Percentiles rank a stretch among this genome's conserved stretches.
Evolutionary conservation across 2,113 vertebrate genomes (phyloP).

Genomic region (Prolemur simus): DNA sequence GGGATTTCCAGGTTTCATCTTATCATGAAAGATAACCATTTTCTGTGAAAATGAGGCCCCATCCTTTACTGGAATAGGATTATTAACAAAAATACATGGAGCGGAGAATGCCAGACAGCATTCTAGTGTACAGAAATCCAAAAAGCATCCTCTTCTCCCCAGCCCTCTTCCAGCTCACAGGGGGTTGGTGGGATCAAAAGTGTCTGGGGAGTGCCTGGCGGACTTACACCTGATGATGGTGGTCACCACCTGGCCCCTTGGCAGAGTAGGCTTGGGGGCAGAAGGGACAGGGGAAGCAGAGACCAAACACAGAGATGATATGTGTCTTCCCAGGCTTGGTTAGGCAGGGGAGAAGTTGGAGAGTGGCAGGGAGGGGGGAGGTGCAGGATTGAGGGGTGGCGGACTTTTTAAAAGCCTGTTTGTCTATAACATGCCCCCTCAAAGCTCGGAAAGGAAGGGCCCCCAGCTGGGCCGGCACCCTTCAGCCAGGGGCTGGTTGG

Average conservation of each 20-base stretch:
- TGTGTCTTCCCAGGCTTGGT: background rate
- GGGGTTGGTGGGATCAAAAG: background rate
- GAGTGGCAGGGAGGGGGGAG: background rate
- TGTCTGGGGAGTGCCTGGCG: background rate
- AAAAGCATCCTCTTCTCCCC: background rate
- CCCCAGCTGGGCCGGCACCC: background rate
- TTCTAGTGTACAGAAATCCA: background rate
- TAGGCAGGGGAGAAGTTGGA: background rate
- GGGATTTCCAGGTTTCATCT: background rate
- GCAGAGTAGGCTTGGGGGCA: background rate
- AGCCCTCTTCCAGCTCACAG: background rate
- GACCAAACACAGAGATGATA: background rate
- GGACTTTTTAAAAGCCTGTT: background rate
- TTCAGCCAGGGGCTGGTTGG: background rate
- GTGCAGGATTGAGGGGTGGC: background rate
- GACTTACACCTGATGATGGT: background rate
- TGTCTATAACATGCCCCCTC: background rate
- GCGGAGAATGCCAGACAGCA: background rate
- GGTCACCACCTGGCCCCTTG: background rate
- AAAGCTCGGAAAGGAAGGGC: background rate
- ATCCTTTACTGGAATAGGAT: background rate
- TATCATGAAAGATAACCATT: background rate
- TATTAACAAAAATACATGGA: background rate
- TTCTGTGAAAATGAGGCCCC: background rate
- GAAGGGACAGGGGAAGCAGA: too few relatives aligned